Percentiles rank a stretch among this genome's conserved stretches.
Conservation (phyloP, 2,113 vertebrate species). For the Xenopus borealis region DNA sequence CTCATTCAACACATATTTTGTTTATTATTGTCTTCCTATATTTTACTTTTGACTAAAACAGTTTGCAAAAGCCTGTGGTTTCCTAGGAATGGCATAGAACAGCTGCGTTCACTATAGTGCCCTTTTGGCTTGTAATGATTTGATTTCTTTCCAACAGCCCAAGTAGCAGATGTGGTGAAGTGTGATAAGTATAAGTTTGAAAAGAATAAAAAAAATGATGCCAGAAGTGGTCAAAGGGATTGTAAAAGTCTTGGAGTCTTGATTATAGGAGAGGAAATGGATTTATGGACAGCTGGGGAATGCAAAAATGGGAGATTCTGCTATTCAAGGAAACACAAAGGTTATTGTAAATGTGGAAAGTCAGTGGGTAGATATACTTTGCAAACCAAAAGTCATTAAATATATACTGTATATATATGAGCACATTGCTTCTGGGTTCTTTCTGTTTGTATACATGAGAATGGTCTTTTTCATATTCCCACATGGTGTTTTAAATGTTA, state of each 20-base stretch:
- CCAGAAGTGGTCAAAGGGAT: conserved; percentile 44
- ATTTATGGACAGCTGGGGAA: conserved; percentile 44
- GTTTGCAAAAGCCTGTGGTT: conserved; percentile 1
- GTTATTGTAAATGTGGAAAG: conserved; percentile 39
- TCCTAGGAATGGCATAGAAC: conserved; percentile 35
- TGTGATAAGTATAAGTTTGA: conserved; percentile 44
- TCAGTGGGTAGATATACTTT: conserved; percentile 11
- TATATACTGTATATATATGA: conserved; percentile 2
- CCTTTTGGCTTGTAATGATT: conserved; percentile 44
- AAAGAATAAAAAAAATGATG: conserved; percentile 44
- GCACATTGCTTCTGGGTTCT: conserved; percentile 22
- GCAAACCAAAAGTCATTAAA: conserved; percentile 23
- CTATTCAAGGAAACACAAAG: conserved; percentile 42
- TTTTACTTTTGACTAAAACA: background rate
- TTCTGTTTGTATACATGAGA: conserved; percentile 22
- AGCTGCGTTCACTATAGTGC: conserved; percentile 37
- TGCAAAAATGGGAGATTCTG: conserved; percentile 38
- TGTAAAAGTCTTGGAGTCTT: conserved; percentile 41
- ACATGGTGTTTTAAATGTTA: conserved; percentile 35
- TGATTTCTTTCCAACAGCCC: conserved; percentile 40
- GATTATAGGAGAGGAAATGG: conserved; percentile 44
- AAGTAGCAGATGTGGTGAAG: conserved; percentile 45
- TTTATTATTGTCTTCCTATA: background rate
- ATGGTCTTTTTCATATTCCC: conserved; percentile 33
- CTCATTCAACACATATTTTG: background rate